A percentile compares a stretch with the other conserved stretches of the same genome.
Evolutionary conservation across 2,113 vertebrate species (phyloP).

Genomic region (Paralichthys olivaceus): DNA sequence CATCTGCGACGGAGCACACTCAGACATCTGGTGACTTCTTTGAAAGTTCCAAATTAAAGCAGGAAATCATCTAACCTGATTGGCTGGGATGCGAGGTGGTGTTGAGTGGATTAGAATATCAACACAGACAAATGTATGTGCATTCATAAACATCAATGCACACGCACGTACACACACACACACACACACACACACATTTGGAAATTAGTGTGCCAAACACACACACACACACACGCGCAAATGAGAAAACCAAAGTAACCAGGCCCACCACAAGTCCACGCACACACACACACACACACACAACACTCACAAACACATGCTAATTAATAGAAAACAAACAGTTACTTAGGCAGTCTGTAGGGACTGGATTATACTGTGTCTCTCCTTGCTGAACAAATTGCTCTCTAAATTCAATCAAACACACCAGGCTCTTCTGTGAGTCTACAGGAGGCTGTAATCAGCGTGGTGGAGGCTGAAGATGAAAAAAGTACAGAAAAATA

Average conservation of each 20-base stretch:
- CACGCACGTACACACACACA: neutral
- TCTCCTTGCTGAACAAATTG: constrained; percentile 74
- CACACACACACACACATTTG: neutral
- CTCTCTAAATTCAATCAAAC: constrained; percentile 77
- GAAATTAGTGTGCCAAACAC: constrained; percentile 25
- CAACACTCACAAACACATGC: constrained; percentile 47
- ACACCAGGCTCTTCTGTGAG: constrained; percentile 46
- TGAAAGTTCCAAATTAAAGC: constrained; percentile 59
- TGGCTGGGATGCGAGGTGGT: constrained; percentile 28
- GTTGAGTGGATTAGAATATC: constrained; percentile 57
- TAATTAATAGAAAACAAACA: constrained; percentile 79
- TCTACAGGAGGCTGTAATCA: constrained; percentile 65
- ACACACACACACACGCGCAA: constrained; percentile 44
- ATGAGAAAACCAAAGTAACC: constrained; percentile 27
- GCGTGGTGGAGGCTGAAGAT: constrained; percentile 25
- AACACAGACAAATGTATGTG: constrained; percentile 52
- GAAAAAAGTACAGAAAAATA: constrained; percentile 18
- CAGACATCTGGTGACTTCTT: constrained; percentile 60
- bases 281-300: constrained; percentile 30
- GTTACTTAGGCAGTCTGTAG: constrained; percentile 63
- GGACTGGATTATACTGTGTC: constrained; percentile 70
- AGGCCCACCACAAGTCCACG: constrained; percentile 37
- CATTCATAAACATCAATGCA: constrained; percentile 12
- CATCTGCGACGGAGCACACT: constrained; percentile 48
- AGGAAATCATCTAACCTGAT: constrained; percentile 50